Evolutionary conservation across 2,888 invertebrate species (phyloP), one percentile per base, ranked within the genome.

Genomic region (Pandemis corylana): DNA sequence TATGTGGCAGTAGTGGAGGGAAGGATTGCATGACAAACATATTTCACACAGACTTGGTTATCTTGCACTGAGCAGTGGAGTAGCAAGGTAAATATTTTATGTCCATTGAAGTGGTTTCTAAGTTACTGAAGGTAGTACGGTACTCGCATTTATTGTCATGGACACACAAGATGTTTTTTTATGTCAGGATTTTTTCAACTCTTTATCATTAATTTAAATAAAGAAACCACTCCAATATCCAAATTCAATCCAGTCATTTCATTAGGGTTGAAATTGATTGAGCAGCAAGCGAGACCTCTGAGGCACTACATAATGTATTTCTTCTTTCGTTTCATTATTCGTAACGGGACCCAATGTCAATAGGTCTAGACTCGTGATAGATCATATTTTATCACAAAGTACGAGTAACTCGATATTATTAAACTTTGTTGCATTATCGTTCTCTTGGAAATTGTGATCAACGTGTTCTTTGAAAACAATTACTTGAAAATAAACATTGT

Each of bases 361-460:
- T 42, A 63, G 63, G 64, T 64, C 46, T 46, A 64, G 64, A 64
- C 46, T 46, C 10, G 6, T n/a, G 46, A 5, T 46, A 46, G 20
- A 64, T 64, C 46, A 64, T 64, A 13, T 64, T 64, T 20, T 28
- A 46, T 49, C 20, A 28, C 46, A 61, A 36, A 15, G 64, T 36
- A 36, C 4, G 28, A 36, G 28, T 46, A 49, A 20, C 20, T 28
- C 10, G 12, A 46, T 64, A 46, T 28, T 64, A 28, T 20, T 56
- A 56, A 56, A 13, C 20, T 46, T 28, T 46, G 28, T 20, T 64
- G 15, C 15, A 42, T 44, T 20, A 12, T 15, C n/a, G 20, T 56
- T 9, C 15, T 7, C 56, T 56, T 7, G 6, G 9, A 56, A 20
- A 9, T 56, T 5, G 9, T n/a, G 56, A 56, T 15, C 7, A 20